Conservation (phyloP, 2,113 vertebrate genomes). For the Dolichotis patagonum region DNA sequence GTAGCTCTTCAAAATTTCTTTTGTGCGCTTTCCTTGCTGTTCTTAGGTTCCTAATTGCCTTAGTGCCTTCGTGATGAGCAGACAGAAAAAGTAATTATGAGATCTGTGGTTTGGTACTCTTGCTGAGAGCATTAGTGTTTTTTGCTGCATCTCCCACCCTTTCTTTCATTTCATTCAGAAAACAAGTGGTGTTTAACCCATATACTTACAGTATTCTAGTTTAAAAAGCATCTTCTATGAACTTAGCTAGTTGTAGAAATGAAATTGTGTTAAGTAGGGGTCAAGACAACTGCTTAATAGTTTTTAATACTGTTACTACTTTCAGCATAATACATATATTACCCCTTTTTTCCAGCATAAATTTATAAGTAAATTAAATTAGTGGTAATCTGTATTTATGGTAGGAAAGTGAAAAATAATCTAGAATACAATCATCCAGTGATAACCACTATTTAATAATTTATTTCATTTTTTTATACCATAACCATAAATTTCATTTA, state of each 20-base stretch:
- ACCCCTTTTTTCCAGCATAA: neutral
- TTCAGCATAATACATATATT: neutral
- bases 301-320: neutral
- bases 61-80: slow-evolving; percentile 51
- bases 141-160: neutral
- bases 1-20: slow-evolving; percentile 24
- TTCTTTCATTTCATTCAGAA: slow-evolving; percentile 51
- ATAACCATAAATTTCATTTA: slow-evolving; percentile 28
- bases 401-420: slow-evolving; percentile 32
- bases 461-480: slow-evolving; percentile 18
- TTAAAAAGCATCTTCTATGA: slow-evolving; percentile 24
- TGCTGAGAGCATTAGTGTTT: slow-evolving; percentile 16
- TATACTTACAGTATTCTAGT: neutral
- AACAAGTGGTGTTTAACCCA: neutral
- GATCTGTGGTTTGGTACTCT: slow-evolving; percentile 23
- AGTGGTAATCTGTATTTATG: slow-evolving; percentile 1
- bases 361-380: slow-evolving; percentile 40
- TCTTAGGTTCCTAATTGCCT: slow-evolving; percentile 63
- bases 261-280: slow-evolving; percentile 33
- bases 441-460: slow-evolving; percentile 29
- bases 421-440: neutral
- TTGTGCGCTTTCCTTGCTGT: slow-evolving; percentile 23
- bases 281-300: neutral
- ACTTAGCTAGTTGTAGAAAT: neutral
- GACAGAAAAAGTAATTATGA: slow-evolving; percentile 63